Conservation (phyloP, 2,113 vertebrate species). For the Cephalopholis sonnerati region DNA sequence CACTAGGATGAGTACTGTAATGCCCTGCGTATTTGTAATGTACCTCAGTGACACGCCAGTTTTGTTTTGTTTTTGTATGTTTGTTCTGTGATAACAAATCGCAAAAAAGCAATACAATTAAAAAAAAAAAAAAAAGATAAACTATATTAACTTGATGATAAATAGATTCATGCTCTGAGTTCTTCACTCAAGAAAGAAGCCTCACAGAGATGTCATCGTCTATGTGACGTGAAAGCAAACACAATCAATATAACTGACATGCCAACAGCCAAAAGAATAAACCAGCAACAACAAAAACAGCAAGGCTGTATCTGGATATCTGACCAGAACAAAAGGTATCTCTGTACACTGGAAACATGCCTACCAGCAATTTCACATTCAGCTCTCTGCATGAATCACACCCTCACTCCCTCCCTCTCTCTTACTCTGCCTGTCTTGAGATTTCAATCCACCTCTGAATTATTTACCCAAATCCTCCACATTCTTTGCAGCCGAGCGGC, state of each 20-base stretch:
- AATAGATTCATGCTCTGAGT: too few species aligned
- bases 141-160: background rate
- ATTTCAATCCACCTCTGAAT: constrained; percentile 55
- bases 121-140: background rate
- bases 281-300: background rate
- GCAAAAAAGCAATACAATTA: background rate
- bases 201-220: background rate
- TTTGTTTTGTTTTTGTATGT: too few species aligned
- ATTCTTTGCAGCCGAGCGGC: constrained; percentile 35
- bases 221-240: constrained; percentile 4
- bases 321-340: constrained; percentile 31
- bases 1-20: too few species aligned
- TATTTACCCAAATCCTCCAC: constrained; percentile 60
- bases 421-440: background rate
- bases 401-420: background rate
- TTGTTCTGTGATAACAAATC: too few species aligned
- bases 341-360: constrained; percentile 1
- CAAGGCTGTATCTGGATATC: background rate
- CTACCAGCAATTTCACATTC: constrained; percentile 28
- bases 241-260: background rate
- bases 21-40: too few species aligned
- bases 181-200: background rate
- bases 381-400: constrained; percentile 36
- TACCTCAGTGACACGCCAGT: too few species aligned
- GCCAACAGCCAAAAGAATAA: background rate